Base-by-base conservation (phyloP, 2,888 invertebrate genomes). In the Agrenia bidenticulata region DNA sequence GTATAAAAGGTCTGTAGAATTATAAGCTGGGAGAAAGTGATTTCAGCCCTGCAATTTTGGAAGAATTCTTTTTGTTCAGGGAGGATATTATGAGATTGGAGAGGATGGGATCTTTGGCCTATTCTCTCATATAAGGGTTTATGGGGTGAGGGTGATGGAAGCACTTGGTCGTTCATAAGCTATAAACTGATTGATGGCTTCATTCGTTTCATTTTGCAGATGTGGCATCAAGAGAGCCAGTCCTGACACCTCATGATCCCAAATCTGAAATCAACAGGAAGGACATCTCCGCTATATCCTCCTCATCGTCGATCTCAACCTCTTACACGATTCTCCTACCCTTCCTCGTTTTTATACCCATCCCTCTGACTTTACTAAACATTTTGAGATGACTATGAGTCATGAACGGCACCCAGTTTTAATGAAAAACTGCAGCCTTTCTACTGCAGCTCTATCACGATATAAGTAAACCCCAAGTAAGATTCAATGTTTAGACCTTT, bases 191-290 rank as follows among this genome's bases (percentile, higher is more conserved):
- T 62, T 69, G 67, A 69, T 63, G 63, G 57, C 63, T 67, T 63
- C 49, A 63, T 67, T 62, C 51, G 32, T 66, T 58, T 63, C 57
- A 19, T 64, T 59, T 64, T 64, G 59, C 71, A 73, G 73, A 70
- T 69, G 71, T 72, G 71, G 68, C 70, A 56, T 64, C 68, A 0
- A 37, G 66, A 55, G 69, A 69, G 64, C 66, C 65, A 37, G 66
- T 67, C 60, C 63, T 67, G 59, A 68, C 71, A 50, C 60, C 68
- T 55, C 69, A 64, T 62, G 71, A 73, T 66, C 65, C 69, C 41
- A 68, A 68, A 61, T 68, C 69, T 64, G 69, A 66, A 60, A 63
- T 70, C 62, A 64, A 61, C 59, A 66, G 68, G 32, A 61, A 70
- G 60, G 70, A 62, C 64, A 65, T 65, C 65, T 67, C 67, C 45